These are phyloP conservation scores for Prunella himalayana DNA, from an alignment of 2,113 vertebrate genomes.

Conservation along the genomic window DNA sequence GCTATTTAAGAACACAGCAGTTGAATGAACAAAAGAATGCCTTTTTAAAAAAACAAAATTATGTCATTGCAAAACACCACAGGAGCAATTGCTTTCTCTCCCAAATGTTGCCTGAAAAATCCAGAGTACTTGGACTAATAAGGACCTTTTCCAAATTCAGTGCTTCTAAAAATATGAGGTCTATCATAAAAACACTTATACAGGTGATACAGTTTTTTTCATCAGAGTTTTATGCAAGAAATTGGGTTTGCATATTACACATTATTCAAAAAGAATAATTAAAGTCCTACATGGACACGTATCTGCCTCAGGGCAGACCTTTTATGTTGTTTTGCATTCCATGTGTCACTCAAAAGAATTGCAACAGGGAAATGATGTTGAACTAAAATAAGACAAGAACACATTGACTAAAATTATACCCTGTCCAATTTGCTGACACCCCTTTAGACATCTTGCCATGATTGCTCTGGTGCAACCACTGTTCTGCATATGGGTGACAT, in stretches of 20 bases:
- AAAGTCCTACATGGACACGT: conserved; percentile 73
- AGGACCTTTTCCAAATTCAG: conserved; percentile 18
- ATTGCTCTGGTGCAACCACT: conserved; percentile 39
- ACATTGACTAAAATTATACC: conserved; percentile 75
- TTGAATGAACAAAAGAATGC: neutral
- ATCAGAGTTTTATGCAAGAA: conserved; percentile 51
- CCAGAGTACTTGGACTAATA: conserved; percentile 27
- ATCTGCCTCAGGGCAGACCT: conserved; percentile 73
- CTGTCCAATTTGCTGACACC: conserved; percentile 73
- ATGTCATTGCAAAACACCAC: neutral
- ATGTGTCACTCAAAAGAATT: conserved; percentile 73
- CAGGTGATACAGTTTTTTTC: conserved; percentile 63
- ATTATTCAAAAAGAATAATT: conserved; percentile 78
- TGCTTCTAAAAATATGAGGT: conserved; percentile 49
- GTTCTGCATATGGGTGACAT: conserved; percentile 52
- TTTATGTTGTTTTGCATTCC: conserved; percentile 76
- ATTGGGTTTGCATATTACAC: conserved; percentile 50
- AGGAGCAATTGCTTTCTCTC: conserved; percentile 23
- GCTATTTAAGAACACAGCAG: neutral
- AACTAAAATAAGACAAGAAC: conserved; percentile 79
- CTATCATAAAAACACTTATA: conserved; percentile 11
- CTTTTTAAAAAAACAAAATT: neutral
- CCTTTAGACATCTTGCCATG: conserved; percentile 66
- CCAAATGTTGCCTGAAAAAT: conserved; percentile 8
- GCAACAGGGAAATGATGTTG: conserved; percentile 74